Evolutionary conservation across 2,797 vertebrate genomes (phyloP).

Genomic region (Ctenosaura bakeri): DNA sequence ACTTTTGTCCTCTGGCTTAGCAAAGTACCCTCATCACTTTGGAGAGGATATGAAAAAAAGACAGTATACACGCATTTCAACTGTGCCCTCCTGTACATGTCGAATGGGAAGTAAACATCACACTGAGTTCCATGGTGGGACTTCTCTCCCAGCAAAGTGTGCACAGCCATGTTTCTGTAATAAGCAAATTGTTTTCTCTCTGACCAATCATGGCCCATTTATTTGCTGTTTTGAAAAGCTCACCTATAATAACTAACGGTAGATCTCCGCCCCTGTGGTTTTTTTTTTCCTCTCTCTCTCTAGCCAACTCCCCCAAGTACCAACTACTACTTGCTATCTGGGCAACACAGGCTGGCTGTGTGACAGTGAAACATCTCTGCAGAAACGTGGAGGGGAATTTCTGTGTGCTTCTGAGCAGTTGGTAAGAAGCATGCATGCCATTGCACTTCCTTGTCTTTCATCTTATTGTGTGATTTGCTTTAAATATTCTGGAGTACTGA

Average conservation of each 20-base stretch:
- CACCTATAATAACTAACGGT: too few species aligned
- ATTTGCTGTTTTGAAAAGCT: too few species aligned
- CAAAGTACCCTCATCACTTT: too few species aligned
- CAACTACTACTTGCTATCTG: background rate
- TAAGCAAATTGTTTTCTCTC: background rate
- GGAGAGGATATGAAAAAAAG: too few species aligned
- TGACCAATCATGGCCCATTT: too few species aligned
- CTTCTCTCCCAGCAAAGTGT: background rate
- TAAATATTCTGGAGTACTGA: background rate
- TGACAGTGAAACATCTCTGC: background rate
- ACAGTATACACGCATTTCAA: background rate
- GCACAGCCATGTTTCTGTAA: background rate
- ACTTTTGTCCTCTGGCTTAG: too few species aligned
- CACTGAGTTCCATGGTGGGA: background rate
- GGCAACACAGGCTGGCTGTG: background rate
- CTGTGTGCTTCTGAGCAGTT: background rate
- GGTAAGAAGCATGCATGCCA: background rate
- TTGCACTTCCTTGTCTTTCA: background rate
- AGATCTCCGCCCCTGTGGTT: background rate
- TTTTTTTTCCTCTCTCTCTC: too few species aligned
- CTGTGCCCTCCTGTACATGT: background rate
- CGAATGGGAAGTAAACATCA: too few species aligned
- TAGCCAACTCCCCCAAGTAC: background rate
- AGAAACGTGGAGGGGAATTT: background rate
- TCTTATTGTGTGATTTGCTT: background rate